Base-by-base conservation (phyloP, 2,113 vertebrate genomes). In the Nothoprocta perdicaria region DNA sequence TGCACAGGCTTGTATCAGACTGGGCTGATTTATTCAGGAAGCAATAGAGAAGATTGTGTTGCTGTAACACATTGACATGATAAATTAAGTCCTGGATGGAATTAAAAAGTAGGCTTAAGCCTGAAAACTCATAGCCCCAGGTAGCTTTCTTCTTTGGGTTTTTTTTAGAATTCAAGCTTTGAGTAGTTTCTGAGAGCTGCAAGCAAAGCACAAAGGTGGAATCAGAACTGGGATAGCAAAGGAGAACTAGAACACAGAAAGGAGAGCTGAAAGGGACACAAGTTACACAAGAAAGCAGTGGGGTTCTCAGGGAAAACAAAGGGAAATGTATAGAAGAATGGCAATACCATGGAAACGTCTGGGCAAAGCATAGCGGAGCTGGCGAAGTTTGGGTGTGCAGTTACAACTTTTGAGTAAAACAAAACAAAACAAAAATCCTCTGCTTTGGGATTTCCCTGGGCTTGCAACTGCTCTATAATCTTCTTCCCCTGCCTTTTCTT, bases 121-220 rank as follows among this genome's bases (percentile, higher is more conserved):
- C 2, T 26, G 87, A 24, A 95, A 94, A 92, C 2, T 6, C 29
- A 33, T 57, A 87, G 65, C 46, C 43, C 41, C 82, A 46, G 41
- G 81, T 90, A 93, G 57, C 33, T 90, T 92, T 92, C 33, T 85
- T 93, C 38, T 87, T 41, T 84, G 50, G 31, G 63, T 29, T 82
- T 81, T 88, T 58, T 82, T 95, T 88, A 68, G 71, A 93, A 84
- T 66, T 86, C n/a, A 67, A 35, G 6, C 62, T 94, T 88, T 93
- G 71, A 85, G 71, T 18, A 69, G 35, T 33, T 90, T 88, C 62
- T 79, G 55, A 92, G 55, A 4, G 10, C 23, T 86, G 67, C 35
- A 3, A 7, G 84, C 88, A 22, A 86, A 87, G 46, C 71, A 90
- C 53, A 74, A 73, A 93, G 46, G 41, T 89, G 63, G 40, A 40